Evolutionary conservation across 2,797 vertebrate genomes (phyloP), one percentile per base, ranked within the genome.

Genomic region (Liparis tanakae): DNA sequence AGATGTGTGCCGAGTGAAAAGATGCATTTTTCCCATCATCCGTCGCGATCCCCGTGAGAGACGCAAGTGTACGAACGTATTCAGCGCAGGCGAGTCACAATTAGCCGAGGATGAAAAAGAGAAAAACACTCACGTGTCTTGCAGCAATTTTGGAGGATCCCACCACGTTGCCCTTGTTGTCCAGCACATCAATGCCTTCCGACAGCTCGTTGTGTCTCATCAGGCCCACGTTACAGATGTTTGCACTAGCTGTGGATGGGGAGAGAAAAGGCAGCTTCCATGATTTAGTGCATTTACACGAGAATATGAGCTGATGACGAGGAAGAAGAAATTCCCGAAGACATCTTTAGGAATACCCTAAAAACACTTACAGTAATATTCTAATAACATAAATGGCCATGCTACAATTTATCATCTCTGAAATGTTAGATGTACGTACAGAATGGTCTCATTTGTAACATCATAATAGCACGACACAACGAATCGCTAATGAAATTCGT

Each of bases 121-220:
- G 25, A 67, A 33, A 70, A 57, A 30, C 7, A 93, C 97, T 33
- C 89, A 98, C 98, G 0, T 97, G 96, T 91, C 93, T 96, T 61
- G 98, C 98, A 78, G 98, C 98, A 0, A 98, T 96, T 88, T 91
- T 95, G 70, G 98, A 99, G 12, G 97, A 97, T 50, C 98, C 98
- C 12, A 99, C 96, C 10, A 98, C 92, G n/a, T 96, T 96, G 39
- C 97, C 97, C 0, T 94, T 94, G 41, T 22, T 67, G 87, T 99
- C 97, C 87, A 98, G 69, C 37, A 99, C 98, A 3, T 97, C 95
- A 0, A 99, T 95, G 0, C 98, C 98, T 75, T 98, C 97, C 39
- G 97, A 95, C 64, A 99, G 94, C 89, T 99, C 98, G 1, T 90
- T 96, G 87, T 99, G 97, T 79, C 98, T 95, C 98, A 99, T 99